phyloP scores from a whole-genome alignment of 2,888 invertebrate genomes.

The Harmothoe impar region DNA sequence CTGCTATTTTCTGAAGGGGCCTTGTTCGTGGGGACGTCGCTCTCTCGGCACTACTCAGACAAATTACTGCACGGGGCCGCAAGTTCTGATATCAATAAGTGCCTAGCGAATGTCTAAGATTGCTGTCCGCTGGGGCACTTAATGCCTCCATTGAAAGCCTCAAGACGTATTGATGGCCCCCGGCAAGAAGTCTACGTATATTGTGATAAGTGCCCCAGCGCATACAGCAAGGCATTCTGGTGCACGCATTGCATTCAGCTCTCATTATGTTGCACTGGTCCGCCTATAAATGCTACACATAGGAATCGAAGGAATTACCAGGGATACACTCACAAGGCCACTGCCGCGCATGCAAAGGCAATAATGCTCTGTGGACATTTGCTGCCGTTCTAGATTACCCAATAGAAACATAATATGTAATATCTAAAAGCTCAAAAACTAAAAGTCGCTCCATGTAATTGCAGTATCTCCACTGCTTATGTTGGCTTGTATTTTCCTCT shows the following conservation, averaged over 20 bases:
- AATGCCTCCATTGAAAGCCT: conserved; percentile 22
- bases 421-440: too few relatives aligned
- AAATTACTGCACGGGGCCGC: conserved; percentile 3
- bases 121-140: conserved; percentile 3
- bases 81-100: conserved; percentile 42
- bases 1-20: not conserved
- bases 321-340: not conserved
- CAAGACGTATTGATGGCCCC: conserved; percentile 17
- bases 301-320: not conserved
- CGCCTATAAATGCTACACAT: not conserved
- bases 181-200: conserved; percentile 18
- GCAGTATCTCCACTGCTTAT: too few relatives aligned
- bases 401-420: too few relatives aligned
- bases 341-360: too few relatives aligned
- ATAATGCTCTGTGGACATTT: too few relatives aligned
- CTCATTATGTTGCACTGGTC: not conserved
- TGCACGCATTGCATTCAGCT: not conserved
- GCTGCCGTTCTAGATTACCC: too few relatives aligned
- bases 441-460: too few relatives aligned
- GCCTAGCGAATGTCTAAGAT: conserved; percentile 15
- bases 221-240: not conserved
- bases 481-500: too few relatives aligned
- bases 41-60: conserved; percentile 3
- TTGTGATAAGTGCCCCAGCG: conserved; percentile 15
- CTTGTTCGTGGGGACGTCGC: not conserved